Evolutionary conservation across 2,888 invertebrate genomes (phyloP), one percentile per base, ranked within the genome.

Genomic region (Gisinianus flammeolus): DNA sequence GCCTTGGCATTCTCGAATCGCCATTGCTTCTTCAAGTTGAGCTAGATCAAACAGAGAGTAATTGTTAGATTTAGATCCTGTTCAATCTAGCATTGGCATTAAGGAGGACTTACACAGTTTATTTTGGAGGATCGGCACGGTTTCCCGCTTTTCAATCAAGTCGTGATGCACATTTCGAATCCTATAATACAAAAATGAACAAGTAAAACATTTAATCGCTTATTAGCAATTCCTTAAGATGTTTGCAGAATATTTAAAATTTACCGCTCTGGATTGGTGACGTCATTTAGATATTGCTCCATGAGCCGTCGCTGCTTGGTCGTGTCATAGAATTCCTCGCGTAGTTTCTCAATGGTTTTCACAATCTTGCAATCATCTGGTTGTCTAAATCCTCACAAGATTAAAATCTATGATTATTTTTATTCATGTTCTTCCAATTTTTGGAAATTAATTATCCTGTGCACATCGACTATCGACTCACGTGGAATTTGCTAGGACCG

Each of bases 111-210:
- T n/a, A n/a, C n/a, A n/a, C n/a, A n/a, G 30, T 44, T 79, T 75
- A 16, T 80, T 75, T 28, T 82, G 79, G 0, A 84, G 75, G 0
- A 79, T 66, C 31, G 80, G 79, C 12, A 79, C 58, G 19, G 78
- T 82, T 70, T 84, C 84, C 44, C 76, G 76, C 30, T 77, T 80
- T 52, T 82, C 81, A 22, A 84, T 79, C 24, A 80, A 73, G 2
- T 84, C 82, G 58, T 81, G 81, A 44, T 81, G 75, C 19, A 84
- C 78, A 70, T 83, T 79, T 3, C 82, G 82, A 33, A 83, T 80
- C n/a, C 83, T 82, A 56, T 19, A 1, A 72, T 16, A n/a, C 8
- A 12, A 19, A n/a, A n/a, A n/a, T n/a, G n/a, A n/a, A n/a, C n/a
- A n/a, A n/a, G n/a, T n/a, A n/a, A 72, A 24, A 54, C 6, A 72